Evolutionary conservation across 2,113 vertebrate species (phyloP), one percentile per base, ranked within the genome.

Genomic region (Pyxicephalus adspersus): DNA sequence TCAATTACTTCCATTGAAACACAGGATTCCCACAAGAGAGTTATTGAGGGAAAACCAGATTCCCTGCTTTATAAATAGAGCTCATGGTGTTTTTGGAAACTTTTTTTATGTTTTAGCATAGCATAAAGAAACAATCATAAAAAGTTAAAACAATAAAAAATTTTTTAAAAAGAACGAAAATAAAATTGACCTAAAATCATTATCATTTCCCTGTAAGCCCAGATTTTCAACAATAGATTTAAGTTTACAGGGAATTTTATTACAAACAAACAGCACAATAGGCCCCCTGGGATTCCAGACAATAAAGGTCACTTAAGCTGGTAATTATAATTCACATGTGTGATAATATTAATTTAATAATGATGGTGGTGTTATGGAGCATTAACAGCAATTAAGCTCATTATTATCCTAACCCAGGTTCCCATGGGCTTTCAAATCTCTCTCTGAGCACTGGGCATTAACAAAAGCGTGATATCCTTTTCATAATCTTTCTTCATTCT

Each of bases 361-460:
- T 93, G 93, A 92, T 90, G 91, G 89, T 92, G 91, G 91, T 89
- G 91, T 90, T 90, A 87, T 88, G 94, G 92, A 92, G 94, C 94
- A 92, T 95, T 96, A 95, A 95, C 96, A 94, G 95, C 96, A 95
- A 95, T 97, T 96, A 95, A 92, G 93, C 94, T 95, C 93, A 94
- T 95, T 94, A 94, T 66, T 87, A 84, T 89, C 87, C 87, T 88
- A 89, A 87, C 91, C 89, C 89, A 89, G 86, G 83, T 85, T 83
- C 88, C 86, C 87, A 81, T 76, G 80, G 83, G 83, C 77, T 86
- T 89, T 90, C 90, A 89, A 90, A 90, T 91, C 87, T 89, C 89
- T 87, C 82, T 11, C 85, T 80, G 89, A 90, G 86, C 84, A 88
- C 86, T 88, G 88, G 90, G 89, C 89, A 87, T 85, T 45, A 88